phyloP scores from a whole-genome alignment of 2,797 vertebrate genomes.

The Halcyon leucocephala region DNA sequence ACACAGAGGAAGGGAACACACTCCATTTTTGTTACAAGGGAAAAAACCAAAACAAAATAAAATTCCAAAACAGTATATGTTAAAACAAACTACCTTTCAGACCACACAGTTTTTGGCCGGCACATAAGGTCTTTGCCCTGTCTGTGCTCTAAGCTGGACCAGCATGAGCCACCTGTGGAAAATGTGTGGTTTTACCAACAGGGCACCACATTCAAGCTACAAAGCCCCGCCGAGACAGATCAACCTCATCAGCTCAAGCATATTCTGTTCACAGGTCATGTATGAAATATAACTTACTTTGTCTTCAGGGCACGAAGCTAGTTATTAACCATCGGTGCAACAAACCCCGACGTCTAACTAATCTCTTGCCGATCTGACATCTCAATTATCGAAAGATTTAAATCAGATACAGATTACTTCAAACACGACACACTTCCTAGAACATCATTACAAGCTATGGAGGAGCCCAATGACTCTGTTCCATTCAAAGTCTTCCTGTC shows the following conservation, averaged over 20 bases:
- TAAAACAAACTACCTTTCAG: background rate
- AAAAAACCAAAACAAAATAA: background rate
- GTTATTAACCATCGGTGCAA: slow-evolving; percentile 78
- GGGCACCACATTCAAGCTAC: background rate
- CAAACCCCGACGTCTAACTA: slow-evolving; percentile 78
- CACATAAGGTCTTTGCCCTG: accelerated
- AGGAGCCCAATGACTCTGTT: slow-evolving; percentile 7
- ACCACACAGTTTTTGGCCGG: background rate
- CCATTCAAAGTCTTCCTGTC: background rate
- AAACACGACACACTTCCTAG: slow-evolving; percentile 63
- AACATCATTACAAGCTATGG: background rate
- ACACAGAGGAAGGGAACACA: background rate
- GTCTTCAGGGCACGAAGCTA: slow-evolving; percentile 77
- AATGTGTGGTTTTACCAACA: accelerated
- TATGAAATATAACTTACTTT: slow-evolving; percentile 63
- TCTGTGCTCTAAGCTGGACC: background rate
- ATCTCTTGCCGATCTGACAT: slow-evolving; percentile 85
- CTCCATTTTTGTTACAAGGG: background rate
- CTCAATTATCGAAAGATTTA: slow-evolving; percentile 87
- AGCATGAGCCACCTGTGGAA: background rate
- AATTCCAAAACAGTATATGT: accelerated
- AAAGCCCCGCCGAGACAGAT: background rate
- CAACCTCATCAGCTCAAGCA: slow-evolving; percentile 1
- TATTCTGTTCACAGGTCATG: slow-evolving; percentile 75
- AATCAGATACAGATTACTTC: slow-evolving; percentile 79